Evolutionary conservation across 2,797 vertebrate species (phyloP).

Genomic region (Epinephelus coioides): DNA sequence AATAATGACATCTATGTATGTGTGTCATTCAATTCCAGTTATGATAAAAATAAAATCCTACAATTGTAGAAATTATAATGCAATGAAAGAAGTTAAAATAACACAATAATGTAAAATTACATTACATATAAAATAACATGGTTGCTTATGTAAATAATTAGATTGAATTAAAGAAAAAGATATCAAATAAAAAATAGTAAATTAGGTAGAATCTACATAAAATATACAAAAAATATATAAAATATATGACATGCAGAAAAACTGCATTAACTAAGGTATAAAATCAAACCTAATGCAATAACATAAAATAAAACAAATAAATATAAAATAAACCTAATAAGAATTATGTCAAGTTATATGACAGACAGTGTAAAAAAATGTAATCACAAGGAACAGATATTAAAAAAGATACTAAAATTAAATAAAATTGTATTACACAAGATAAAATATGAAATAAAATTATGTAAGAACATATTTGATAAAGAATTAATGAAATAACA

Average conservation of each 20-base stretch:
- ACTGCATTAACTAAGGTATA: not conserved
- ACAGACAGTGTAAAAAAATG: not conserved
- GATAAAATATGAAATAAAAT: not conserved
- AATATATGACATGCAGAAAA: not conserved
- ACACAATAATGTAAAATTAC: not conserved
- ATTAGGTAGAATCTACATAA: not conserved
- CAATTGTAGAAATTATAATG: not conserved
- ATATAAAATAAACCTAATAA: no score
- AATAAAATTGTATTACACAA: not conserved
- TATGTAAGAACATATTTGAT: not conserved
- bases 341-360: not conserved
- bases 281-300: not conserved
- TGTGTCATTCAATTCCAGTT: not conserved
- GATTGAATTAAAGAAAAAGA: not conserved
- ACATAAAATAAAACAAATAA: not conserved
- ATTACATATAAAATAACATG: not conserved
- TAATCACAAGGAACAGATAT: not conserved
- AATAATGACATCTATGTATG: not conserved
- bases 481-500: not conserved
- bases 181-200: not conserved
- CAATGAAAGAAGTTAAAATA: not conserved
- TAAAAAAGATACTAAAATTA: no score
- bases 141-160: not conserved
- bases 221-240: no score
- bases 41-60: not conserved